Percentiles rank a stretch among this genome's conserved stretches.
These are phyloP conservation scores for Drosophila pectinifera DNA, from an alignment of 1,140 invertebrate species.

Conservation along the genomic window DNA sequence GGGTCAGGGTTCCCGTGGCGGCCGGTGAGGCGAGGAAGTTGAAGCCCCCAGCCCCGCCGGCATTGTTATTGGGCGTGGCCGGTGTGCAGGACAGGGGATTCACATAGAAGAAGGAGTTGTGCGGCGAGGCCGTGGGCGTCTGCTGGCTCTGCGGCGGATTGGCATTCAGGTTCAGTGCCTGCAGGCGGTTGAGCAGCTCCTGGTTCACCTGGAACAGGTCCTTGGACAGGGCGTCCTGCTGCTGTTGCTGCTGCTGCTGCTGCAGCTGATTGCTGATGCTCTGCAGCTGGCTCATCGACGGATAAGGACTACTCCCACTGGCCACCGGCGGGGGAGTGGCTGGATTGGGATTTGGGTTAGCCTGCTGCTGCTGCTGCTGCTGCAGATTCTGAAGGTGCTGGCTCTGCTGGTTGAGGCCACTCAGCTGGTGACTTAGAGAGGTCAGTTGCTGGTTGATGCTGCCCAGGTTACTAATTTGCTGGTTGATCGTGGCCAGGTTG, in stretches of 20 bases:
- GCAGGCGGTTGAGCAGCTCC: conserved; percentile 87
- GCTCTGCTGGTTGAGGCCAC: conserved; percentile 84
- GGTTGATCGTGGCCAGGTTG: conserved; percentile 83
- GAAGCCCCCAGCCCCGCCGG: conserved; percentile 53
- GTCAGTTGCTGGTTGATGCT: conserved; percentile 83
- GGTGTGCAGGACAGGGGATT: conserved; percentile 81
- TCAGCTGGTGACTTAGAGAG: conserved; percentile 81
- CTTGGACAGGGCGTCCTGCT: conserved; percentile 79
- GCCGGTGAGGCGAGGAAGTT: conserved; percentile 73
- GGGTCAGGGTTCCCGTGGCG: conserved; percentile 62
- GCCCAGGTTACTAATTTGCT: conserved; percentile 84
- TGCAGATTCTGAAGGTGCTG: conserved; percentile 83
- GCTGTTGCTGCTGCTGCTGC: conserved; percentile 70
- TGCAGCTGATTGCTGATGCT: conserved; percentile 77
- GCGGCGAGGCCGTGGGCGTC: conserved; percentile 50
- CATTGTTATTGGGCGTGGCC: conserved; percentile 71
- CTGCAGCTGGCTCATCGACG: conserved; percentile 79
- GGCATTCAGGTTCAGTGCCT: conserved; percentile 85
- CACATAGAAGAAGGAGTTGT: conserved; percentile 83
- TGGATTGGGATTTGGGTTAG: conserved; percentile 55
- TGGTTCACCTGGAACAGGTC: conserved; percentile 85
- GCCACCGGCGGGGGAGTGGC: conserved; percentile 50
- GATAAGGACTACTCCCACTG: conserved; percentile 60
- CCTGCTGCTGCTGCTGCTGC: conserved; percentile 73
- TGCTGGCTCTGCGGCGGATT: conserved; percentile 51